Base-by-base conservation (phyloP, 2,113 vertebrate species). In the Pteruthius melanotis region DNA sequence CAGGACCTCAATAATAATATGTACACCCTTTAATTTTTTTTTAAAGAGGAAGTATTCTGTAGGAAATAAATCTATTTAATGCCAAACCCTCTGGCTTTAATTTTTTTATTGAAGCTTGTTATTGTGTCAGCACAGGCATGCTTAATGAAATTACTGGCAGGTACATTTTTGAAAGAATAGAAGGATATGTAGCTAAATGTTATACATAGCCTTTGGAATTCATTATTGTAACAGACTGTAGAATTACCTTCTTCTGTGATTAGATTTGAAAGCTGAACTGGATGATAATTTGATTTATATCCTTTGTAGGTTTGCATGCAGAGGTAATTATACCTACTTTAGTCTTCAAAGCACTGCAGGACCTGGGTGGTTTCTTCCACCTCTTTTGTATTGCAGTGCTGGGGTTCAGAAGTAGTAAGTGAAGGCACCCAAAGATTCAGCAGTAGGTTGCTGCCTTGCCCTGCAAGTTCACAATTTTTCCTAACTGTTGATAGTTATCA, bases 251-350 rank as follows among this genome's bases (percentile, higher is more conserved):
- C 31, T 79, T 50, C 13, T 15, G 23, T 54, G 45, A 70, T 85
- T 54, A 83, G 82, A 66, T 89, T 89, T 75, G 71, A 70, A 92
- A 60, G 61, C 39, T 76, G 39, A 77, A 83, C 33, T 33, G 35
- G 42, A 59, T 59, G 18, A 66, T 75, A 30, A 69, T 42, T n/a
- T 59, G 47, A 52, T 88, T 86, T 39, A 33, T 83, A 44, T 31
- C 17, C 56, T 83, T 92, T 84, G 69, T 81, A 74, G 47, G 13
- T 78, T 64, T 95, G 52, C 13, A 5, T 71, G 60, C 60, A 70
- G 40, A 83, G 39, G 15, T 89, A 69, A 52, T 89, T 83, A 16
- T 3, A 2, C 14, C 49, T 75, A 6, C 33, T 89, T 44, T 23
- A 74, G 15, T 81, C 80, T 92, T 78, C 3, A 6, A 31, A 78